Evolutionary conservation across 2,888 invertebrate genomes (phyloP).

Genomic region (Pseudococcus longispinus): DNA sequence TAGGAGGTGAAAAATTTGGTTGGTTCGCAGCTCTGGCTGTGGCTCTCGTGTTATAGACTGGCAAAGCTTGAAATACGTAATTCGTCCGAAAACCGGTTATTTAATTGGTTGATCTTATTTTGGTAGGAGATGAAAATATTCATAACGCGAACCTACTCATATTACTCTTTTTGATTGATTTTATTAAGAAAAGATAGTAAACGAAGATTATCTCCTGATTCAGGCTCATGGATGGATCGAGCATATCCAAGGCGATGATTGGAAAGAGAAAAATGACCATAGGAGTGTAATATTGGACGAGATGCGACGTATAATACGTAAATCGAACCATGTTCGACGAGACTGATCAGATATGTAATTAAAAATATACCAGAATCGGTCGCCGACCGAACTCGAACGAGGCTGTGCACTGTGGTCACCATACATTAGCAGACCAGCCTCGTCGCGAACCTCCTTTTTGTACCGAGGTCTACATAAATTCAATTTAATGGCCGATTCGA

Average conservation of each 20-base stretch:
- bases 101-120: conserved; percentile 46
- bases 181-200: conserved; percentile 28
- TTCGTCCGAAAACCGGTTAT: conserved; percentile 40
- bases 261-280: conserved; percentile 16
- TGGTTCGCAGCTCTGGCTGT: not conserved
- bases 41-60: not conserved
- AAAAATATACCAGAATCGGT: conserved; percentile 38
- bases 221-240: not conserved
- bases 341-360: conserved; percentile 20
- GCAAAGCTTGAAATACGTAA: not conserved
- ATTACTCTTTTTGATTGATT: conserved; percentile 49
- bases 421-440: not conserved
- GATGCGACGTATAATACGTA: conserved; percentile 18
- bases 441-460: not conserved
- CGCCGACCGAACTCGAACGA: conserved; percentile 36
- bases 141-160: conserved; percentile 46
- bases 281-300: not conserved
- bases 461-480: conserved; percentile 7
- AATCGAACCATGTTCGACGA: conserved; percentile 15
- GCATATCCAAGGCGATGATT: not conserved
- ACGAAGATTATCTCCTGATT: not conserved
- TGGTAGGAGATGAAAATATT: not conserved
- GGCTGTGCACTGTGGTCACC: not conserved
- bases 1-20: conserved; percentile 37
- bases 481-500: conserved; percentile 24